phyloP scores from a whole-genome alignment of 2,888 invertebrate genomes.

The Notocelia uddmanniana region DNA sequence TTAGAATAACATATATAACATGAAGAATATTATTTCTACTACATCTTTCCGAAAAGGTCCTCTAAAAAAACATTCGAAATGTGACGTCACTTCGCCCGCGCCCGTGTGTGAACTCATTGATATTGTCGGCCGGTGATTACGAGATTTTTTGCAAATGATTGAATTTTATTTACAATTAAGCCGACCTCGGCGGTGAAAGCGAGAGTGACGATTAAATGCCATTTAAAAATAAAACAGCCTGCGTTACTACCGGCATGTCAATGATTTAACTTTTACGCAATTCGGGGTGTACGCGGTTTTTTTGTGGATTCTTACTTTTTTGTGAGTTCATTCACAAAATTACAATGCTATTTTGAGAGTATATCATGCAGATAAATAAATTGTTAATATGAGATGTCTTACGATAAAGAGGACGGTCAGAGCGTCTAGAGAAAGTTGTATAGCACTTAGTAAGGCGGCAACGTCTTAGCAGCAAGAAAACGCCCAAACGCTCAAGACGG shows the following conservation, averaged over 20 bases:
- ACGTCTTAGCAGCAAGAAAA: slow-evolving; percentile 72
- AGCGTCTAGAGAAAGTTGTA: neutral
- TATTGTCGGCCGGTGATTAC: slow-evolving; percentile 79
- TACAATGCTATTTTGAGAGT: neutral
- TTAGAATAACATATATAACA: neutral
- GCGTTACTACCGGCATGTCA: slow-evolving; percentile 69
- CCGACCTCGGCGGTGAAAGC: slow-evolving; percentile 76
- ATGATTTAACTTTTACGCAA: slow-evolving; percentile 62
- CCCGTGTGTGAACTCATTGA: slow-evolving; percentile 72
- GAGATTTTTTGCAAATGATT: slow-evolving; percentile 83
- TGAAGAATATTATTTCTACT: neutral
- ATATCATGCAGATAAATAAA: neutral
- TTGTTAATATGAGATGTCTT: neutral
- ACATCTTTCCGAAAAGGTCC: neutral
- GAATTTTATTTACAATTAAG: slow-evolving; percentile 86
- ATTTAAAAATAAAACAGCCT: slow-evolving; percentile 84
- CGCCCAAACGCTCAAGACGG: slow-evolving; percentile 71
- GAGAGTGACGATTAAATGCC: slow-evolving; percentile 84
- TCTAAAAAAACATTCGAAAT: neutral
- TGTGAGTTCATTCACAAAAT: neutral
- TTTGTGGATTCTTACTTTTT: neutral
- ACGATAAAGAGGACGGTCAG: no score
- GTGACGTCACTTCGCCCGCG: slow-evolving; percentile 43
- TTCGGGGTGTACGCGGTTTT: neutral
- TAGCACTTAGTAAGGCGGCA: slow-evolving; percentile 59